Evolutionary conservation across 2,797 vertebrate genomes (phyloP), one percentile per base, ranked within the genome.

Genomic region (Tragopan temminckii): DNA sequence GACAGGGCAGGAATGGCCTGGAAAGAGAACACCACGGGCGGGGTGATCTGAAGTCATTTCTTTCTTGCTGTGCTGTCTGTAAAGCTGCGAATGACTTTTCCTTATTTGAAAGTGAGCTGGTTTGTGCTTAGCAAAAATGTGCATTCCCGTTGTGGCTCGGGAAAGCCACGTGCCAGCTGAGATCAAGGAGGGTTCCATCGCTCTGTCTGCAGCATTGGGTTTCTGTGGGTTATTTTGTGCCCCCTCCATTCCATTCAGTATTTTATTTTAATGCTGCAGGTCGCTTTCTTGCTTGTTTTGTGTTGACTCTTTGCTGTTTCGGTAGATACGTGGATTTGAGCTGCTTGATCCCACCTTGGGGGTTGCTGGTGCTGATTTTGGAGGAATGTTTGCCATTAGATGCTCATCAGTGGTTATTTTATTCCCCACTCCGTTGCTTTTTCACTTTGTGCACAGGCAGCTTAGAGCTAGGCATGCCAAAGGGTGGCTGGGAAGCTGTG

Each of bases 1-100:
- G 82, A 63, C 33, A 3, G 63, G 75, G 87, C 72, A 1, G 3
- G 86, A 33, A 24, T 5, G 19, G 61, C 53, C 2, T 7, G 7
- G 52, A 19, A 3, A 29, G 45, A 16, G 3, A 2, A 3, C 1
- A 24, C 48, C 9, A 0, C 1, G 36, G 42, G 46, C 4, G 31
- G 21, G 55, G 63, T 31, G 13, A 48, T 48, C 31, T 19, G 17
- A 13, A 27, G 14, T 19, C 2, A 0, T 18, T 58, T 35, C 50
- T 24, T 14, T 61, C 46, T 15, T 23, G 21, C 5, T 20, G 33
- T 3, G 17, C 40, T 19, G 16, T 13, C 69, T 79, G 25, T 74
- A 46, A 21, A 57, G 13, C 53, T 21, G 11, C 7, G n/a, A 57
- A 57, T 57, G 53, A 21, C 7, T 57, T 57, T 57, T 57, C 53